These are phyloP conservation scores for Trichacis sp. DNA, from an alignment of 2,888 invertebrate species.

Conservation along the genomic window DNA sequence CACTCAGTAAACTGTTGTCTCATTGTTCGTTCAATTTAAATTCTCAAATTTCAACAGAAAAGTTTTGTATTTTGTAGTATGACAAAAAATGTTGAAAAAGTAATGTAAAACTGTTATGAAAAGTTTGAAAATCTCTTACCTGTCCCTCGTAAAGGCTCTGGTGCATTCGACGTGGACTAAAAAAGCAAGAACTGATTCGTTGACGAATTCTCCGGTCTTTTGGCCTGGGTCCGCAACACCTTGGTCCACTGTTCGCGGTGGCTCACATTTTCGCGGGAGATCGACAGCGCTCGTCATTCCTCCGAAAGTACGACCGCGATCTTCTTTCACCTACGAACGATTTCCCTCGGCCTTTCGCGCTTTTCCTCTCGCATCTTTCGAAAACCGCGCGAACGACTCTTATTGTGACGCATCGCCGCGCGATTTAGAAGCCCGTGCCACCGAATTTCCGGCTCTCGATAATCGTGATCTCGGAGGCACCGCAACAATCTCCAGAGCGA, in stretches of 20 bases:
- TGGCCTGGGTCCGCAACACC: constrained; percentile 11
- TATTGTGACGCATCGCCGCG: not conserved
- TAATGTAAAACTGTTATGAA: no score
- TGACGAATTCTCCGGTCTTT: constrained; percentile 6
- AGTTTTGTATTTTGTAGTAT: no score
- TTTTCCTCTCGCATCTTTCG: constrained; percentile 15
- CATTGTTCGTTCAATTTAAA: no score
- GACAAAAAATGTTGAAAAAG: no score
- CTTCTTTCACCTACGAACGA: constrained; percentile 27
- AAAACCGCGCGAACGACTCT: not conserved
- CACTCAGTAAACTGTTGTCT: no score
- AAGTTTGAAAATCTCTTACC: no score
- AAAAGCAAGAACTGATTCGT: not conserved
- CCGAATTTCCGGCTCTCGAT: constrained; percentile 2
- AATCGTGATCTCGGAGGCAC: constrained; percentile 1
- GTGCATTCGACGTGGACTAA: constrained; percentile 3
- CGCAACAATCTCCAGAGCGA: constrained; percentile 24
- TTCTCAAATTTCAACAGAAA: no score
- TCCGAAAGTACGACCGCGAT: constrained; percentile 33
- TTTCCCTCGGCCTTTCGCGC: constrained; percentile 14
- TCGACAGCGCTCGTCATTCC: constrained; percentile 37
- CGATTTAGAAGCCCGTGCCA: not conserved
- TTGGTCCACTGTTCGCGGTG: constrained; percentile 14
- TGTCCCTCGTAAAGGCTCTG: constrained; percentile 1
- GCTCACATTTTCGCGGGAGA: constrained; percentile 35